These are phyloP conservation scores for Eubasilissa regina DNA, from an alignment of 1,140 invertebrate species.

Conservation along the genomic window DNA sequence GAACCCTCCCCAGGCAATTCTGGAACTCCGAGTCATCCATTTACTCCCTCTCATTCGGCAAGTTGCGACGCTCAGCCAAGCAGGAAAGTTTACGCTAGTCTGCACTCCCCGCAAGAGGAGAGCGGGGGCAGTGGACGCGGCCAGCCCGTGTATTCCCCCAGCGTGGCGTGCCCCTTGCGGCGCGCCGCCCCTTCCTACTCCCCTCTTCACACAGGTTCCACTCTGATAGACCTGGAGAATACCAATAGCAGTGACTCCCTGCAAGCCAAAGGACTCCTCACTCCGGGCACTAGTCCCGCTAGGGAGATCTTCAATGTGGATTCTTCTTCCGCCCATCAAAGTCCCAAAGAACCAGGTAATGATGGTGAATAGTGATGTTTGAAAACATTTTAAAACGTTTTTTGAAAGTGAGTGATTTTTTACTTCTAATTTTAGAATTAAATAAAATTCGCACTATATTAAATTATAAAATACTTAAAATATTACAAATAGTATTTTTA, in stretches of 20 bases:
- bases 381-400: neutral
- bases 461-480: conserved; percentile 1
- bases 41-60: conserved; percentile 57
- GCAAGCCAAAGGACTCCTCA: conserved; percentile 40
- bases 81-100: conserved; percentile 55
- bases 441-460: neutral
- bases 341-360: conserved; percentile 49
- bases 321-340: conserved; percentile 17
- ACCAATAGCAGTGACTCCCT: conserved; percentile 51
- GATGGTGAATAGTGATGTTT: conserved; percentile 46
- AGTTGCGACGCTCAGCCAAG: conserved; percentile 48
- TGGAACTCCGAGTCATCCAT: conserved; percentile 54
- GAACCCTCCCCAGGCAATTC: conserved; percentile 59
- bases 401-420: conserved; percentile 6
- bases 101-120: conserved; percentile 64
- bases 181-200: conserved; percentile 19
- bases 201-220: conserved; percentile 42
- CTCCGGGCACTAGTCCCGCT: conserved; percentile 47
- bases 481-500: neutral
- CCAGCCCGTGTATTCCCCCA: conserved; percentile 61
- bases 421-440: neutral
- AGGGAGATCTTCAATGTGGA: conserved; percentile 37
- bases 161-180: conserved; percentile 67
- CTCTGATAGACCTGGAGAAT: conserved; percentile 44
- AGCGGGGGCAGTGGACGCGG: conserved; percentile 55